A percentile compares a stretch with the other conserved stretches of the same genome.
phyloP scores from a whole-genome alignment of 2,113 vertebrate genomes.

The Ctenodactylus gundi region DNA sequence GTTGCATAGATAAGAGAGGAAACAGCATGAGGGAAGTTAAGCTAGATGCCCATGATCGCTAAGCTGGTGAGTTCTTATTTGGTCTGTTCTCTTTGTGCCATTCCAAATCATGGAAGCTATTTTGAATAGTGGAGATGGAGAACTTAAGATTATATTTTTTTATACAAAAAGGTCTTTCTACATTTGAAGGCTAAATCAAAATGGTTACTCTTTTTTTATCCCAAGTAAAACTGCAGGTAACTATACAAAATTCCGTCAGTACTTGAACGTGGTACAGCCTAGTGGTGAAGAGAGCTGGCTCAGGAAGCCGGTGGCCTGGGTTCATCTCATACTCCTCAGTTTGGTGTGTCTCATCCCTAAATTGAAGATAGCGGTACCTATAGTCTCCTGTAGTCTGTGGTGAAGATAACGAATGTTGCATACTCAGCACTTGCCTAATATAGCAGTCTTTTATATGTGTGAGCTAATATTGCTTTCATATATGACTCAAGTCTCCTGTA shows the following conservation, averaged over 20 bases:
- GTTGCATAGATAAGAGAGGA: not conserved
- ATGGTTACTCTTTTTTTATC: not conserved
- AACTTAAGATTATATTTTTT: constrained; percentile 31
- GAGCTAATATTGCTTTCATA: not conserved
- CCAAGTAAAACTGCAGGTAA: not conserved
- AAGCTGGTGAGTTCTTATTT: not conserved
- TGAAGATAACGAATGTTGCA: not conserved
- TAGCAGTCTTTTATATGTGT: not conserved
- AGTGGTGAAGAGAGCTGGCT: not conserved
- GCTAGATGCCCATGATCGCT: not conserved
- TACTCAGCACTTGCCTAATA: not conserved
- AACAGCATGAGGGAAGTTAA: not conserved
- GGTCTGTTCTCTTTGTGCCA: not conserved
- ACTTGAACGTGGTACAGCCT: not conserved
- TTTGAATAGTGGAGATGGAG: not conserved
- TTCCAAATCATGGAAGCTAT: not conserved
- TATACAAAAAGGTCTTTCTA: constrained; percentile 2
- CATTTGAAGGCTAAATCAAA: not conserved
- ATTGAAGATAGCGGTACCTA: not conserved
- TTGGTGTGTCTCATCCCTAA: not conserved
- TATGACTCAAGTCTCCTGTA: not conserved
- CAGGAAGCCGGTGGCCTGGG: not conserved
- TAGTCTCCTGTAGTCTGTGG: not conserved
- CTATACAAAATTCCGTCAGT: not conserved
- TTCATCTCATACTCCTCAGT: not conserved